A percentile compares a stretch with the other conserved stretches of the same genome.
Evolutionary conservation across 2,113 vertebrate species (phyloP).

Genomic region (Oryzias celebensis): DNA sequence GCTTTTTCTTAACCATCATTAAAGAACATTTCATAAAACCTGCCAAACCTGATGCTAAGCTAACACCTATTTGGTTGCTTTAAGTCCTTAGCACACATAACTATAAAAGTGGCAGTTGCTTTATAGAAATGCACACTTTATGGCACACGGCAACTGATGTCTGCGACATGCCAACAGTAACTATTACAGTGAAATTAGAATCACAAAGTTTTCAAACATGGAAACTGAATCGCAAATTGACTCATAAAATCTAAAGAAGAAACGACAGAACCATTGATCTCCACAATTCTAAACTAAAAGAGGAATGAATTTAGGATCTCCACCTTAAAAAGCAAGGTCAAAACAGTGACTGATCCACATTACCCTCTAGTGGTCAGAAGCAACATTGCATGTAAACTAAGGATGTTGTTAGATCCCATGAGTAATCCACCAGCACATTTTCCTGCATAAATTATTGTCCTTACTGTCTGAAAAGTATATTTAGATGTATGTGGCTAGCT

Average conservation of each 20-base stretch:
- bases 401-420: background rate
- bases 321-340: conserved; percentile 69
- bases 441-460: conserved; percentile 21
- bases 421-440: conserved; percentile 23
- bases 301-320: conserved; percentile 21
- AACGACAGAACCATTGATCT: conserved; percentile 3
- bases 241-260: conserved; percentile 22
- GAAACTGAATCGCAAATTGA: conserved; percentile 37
- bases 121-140: too few species aligned
- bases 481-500: conserved; percentile 13
- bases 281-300: background rate
- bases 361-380: conserved; percentile 59
- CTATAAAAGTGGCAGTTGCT: too few species aligned
- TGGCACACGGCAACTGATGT: too few species aligned
- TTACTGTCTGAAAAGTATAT: conserved; percentile 27
- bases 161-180: too few species aligned
- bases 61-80: conserved; percentile 3
- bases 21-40: conserved; percentile 5
- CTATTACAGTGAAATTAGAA: conserved; percentile 11
- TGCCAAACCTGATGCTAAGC: conserved; percentile 7
- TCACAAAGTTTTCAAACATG: conserved; percentile 43
- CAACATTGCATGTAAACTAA: conserved; percentile 9
- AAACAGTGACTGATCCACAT: conserved; percentile 57
- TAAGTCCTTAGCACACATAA: background rate
- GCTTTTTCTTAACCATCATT: conserved; percentile 12